Percentiles rank a stretch among this genome's conserved stretches.
Evolutionary conservation across 2,113 vertebrate genomes (phyloP).

Genomic region (Takifugu bimaculatus): DNA sequence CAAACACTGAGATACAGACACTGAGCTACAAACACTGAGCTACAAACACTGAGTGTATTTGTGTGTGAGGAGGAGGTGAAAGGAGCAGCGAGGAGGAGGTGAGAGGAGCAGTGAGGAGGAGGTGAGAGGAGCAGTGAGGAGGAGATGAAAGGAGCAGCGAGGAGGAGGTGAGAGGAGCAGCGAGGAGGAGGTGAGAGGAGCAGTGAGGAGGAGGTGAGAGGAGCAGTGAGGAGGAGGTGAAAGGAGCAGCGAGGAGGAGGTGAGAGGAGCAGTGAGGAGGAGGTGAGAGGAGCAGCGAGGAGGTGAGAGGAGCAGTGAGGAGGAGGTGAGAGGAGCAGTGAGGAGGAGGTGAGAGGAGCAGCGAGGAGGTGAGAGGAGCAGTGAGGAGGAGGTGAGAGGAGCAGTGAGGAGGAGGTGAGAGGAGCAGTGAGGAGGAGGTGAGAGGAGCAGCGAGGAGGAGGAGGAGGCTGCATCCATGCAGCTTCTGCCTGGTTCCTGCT

Average conservation of each 20-base stretch:
- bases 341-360: conserved; percentile 1
- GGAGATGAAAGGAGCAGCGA: background rate
- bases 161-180: too few relatives aligned
- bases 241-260: background rate
- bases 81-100: too few relatives aligned
- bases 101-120: background rate
- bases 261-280: too few relatives aligned
- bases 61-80: too few relatives aligned
- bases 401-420: background rate
- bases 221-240: background rate
- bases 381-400: background rate
- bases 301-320: background rate
- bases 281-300: background rate
- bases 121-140: background rate
- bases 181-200: too few relatives aligned
- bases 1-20: too few relatives aligned
- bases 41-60: too few relatives aligned
- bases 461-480: background rate
- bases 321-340: background rate
- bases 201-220: background rate
- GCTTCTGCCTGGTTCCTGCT: conserved; percentile 38
- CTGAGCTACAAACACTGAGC: too few relatives aligned
- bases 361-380: too few relatives aligned
- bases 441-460: background rate
- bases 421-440: background rate